Base-by-base conservation (phyloP, 1,140 invertebrate genomes). In the Drosophila oshimai region DNA sequence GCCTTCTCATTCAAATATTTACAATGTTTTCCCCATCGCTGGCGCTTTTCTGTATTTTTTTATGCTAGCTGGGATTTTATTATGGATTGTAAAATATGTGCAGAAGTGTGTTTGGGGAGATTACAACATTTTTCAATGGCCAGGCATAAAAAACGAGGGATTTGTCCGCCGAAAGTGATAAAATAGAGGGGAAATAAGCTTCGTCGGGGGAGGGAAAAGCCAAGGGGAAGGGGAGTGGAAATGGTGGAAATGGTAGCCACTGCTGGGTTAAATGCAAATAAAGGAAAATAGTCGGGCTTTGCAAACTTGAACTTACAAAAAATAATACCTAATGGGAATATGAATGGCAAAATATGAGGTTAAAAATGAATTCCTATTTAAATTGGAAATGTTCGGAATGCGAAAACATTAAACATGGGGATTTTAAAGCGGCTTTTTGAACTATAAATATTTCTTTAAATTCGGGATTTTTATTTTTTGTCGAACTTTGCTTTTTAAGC, bases 1-100 rank as follows among this genome's bases (percentile, higher is more conserved):
- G 33, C 22, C 29, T 44, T 31, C 65, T 41, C 46, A 60, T 72
- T 72, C 69, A 72, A 72, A 70, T 72, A 72, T 72, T 72, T 72
- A 72, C 69, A 60, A 70, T 71, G 67, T 73, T 62, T 71, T 58
- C 5, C 58, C 34, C 57, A 57, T 41, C 34, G 36, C 29, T 31
- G 17, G 7, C 10, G 9, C 41, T 13, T 57, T 42, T 42, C 2
- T 12, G 1, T 28, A 2, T n/a, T 24, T 20, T 22, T 57, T 57
- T 46, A 44, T 49, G 45, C 26, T 50, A 20, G 39, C 37, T 34
- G 28, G 46, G 37, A 44, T 45, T 62, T 62, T 62, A 62, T 62
- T 62, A 58, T 62, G 58, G 58, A 62, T 62, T 62, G 58, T 62
- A 62, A 62, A 62, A 62, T 62, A 62, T 62, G 53, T 62, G 58